A percentile compares a stretch with the other conserved stretches of the same genome.
Conservation (phyloP, 1,140 invertebrate species). For the Zeugodacus cucurbitae region DNA sequence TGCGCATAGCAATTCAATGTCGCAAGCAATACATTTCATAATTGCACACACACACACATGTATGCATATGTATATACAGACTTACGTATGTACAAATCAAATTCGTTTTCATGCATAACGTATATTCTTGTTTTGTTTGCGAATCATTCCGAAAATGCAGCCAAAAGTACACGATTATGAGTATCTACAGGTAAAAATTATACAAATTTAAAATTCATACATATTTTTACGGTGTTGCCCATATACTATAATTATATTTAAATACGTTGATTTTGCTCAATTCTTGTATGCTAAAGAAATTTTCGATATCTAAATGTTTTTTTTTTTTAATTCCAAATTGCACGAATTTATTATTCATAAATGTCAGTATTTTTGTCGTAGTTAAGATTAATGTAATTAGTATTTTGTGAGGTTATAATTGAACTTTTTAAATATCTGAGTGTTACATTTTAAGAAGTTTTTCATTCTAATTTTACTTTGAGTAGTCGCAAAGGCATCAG, state of each 20-base stretch:
- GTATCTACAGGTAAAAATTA: constrained; percentile 62
- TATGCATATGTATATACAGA: background rate
- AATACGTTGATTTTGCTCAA: background rate
- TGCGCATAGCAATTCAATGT: background rate
- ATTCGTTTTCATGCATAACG: background rate
- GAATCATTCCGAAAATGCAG: constrained; percentile 51
- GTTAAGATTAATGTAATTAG: background rate
- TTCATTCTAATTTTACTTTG: too few species aligned
- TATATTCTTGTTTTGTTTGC: constrained; percentile 28
- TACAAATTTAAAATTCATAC: background rate
- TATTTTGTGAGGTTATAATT: too few species aligned
- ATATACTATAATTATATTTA: background rate
- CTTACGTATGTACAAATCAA: background rate
- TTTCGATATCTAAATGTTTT: constrained; percentile 3
- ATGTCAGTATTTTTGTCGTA: background rate
- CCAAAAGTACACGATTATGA: constrained; percentile 65
- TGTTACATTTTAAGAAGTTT: too few species aligned
- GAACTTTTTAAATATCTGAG: too few species aligned
- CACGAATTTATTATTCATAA: background rate
- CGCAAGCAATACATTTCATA: background rate
- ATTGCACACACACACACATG: background rate
- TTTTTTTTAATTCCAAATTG: background rate
- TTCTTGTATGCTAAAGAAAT: background rate
- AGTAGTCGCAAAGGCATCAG: too few species aligned
- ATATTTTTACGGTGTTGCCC: constrained; percentile 5